A percentile compares a stretch with the other conserved stretches of the same genome.
Evolutionary conservation across 1,140 invertebrate species (phyloP).

Genomic region (Reticulitermes speratus): DNA sequence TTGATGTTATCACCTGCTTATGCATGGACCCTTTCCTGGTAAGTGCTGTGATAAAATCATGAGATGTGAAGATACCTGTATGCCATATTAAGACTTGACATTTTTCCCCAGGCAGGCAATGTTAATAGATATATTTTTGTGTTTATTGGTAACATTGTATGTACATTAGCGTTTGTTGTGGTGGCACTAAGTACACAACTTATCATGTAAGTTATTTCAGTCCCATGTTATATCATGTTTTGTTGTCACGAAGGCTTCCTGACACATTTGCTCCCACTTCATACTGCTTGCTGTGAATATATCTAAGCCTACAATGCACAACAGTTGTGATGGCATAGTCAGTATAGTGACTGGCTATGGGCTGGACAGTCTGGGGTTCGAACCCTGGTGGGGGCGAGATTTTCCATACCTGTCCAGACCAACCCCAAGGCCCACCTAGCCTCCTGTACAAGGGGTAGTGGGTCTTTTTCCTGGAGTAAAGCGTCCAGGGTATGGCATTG

Average conservation of each 20-base stretch:
- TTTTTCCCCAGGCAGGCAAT: neutral
- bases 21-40: neutral
- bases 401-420: too few relatives aligned
- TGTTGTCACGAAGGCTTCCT: neutral
- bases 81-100: neutral
- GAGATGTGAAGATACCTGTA: neutral
- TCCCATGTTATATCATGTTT: constrained; percentile 5
- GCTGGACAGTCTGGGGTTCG: too few relatives aligned
- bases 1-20: neutral
- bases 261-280: neutral
- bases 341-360: too few relatives aligned
- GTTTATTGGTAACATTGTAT: neutral
- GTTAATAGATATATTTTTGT: neutral
- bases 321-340: too few relatives aligned
- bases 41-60: neutral
- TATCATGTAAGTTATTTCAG: constrained; percentile 5
- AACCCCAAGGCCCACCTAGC: too few relatives aligned
- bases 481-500: too few relatives aligned
- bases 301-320: too few relatives aligned
- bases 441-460: too few relatives aligned
- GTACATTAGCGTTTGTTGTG: neutral
- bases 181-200: neutral
- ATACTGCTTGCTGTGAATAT: neutral
- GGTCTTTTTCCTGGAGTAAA: too few relatives aligned
- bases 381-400: too few relatives aligned